Percentiles rank a stretch among this genome's conserved stretches.
Evolutionary conservation across 2,888 invertebrate species (phyloP).

Genomic region (Mythimna lalbum): DNA sequence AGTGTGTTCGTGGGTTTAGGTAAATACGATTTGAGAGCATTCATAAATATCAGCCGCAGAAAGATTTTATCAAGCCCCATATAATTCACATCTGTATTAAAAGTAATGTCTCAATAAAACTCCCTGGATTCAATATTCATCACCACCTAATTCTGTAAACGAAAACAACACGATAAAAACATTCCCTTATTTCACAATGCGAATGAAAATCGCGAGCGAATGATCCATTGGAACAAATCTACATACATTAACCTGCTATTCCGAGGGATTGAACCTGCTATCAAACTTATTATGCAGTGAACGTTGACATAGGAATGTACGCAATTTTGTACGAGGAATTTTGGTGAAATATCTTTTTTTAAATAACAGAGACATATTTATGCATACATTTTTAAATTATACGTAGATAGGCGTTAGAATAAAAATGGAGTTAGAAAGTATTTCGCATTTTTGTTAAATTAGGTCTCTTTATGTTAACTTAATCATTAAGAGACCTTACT

Average conservation of each 20-base stretch:
- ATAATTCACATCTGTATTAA: background rate
- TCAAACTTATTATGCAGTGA: constrained; percentile 47
- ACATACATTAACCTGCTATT: constrained; percentile 49
- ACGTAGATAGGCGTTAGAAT: too few relatives aligned
- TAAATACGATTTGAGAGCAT: too few relatives aligned
- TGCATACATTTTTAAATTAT: too few relatives aligned
- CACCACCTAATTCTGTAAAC: constrained; percentile 36
- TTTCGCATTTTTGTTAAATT: too few relatives aligned
- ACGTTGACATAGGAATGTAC: constrained; percentile 38
- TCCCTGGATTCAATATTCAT: constrained; percentile 26
- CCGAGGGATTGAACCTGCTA: constrained; percentile 46
- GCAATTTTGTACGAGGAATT: constrained; percentile 23
- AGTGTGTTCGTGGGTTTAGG: too few relatives aligned
- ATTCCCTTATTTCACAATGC: constrained; percentile 41
- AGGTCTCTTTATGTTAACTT: too few relatives aligned
- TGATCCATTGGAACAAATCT: constrained; percentile 56
- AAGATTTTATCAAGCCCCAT: too few relatives aligned
- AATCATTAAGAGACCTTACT: too few relatives aligned
- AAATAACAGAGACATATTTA: too few relatives aligned
- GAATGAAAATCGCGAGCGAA: constrained; percentile 49
- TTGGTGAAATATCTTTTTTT: background rate
- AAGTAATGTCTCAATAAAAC: constrained; percentile 17
- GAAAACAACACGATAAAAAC: constrained; percentile 48
- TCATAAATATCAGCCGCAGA: too few relatives aligned
- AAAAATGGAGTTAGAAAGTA: too few relatives aligned